Base-by-base conservation (phyloP, 2,888 invertebrate species). In the Thereva unica region DNA sequence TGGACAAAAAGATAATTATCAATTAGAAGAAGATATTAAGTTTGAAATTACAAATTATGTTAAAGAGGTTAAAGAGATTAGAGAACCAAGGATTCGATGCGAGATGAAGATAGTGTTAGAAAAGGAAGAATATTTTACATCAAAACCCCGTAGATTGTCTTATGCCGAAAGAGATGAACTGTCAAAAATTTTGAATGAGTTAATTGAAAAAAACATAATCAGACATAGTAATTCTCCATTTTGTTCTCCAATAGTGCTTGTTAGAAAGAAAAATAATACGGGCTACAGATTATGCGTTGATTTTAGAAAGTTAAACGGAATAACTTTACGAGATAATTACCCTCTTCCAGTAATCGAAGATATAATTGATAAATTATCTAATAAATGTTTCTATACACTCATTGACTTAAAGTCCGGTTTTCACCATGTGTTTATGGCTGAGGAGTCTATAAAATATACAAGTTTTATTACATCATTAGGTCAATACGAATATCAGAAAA, bases 381-480 rank as follows among this genome's bases (percentile, higher is more conserved):
- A 69, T 8, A 73, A 73, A 57, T 53, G 37, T 10, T 68, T 69
- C 50, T 73, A 71, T 53, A 64, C 71, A 5, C 10, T 68, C 10
- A 47, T 72, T 5, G 72, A 74, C 64, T 50, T 72, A 10, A 69
- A 68, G 35, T 71, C 70, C 56, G 73, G 71, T 3, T 73, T 72
- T 55, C 61, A 71, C 66, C 72, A 73, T 47, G 61, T 72, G 5
- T 44, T 37, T 1, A 63, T 72, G 38, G 53, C 67, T 6, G 67
- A 68, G 6, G 71, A 71, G 0, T 72, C 71, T 4, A 67, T 69
- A 9, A 69, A 71, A 53, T 72, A 61, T 49, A 71, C 71, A 1
- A 64, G 70, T 2, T 73, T 72, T 65, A 70, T 71, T 6, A 73
- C 72, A 4, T 69, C 71, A 8, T 40, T 70, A 56, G 71, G 71